These are phyloP conservation scores for Fukomys damarensis DNA, from an alignment of 2,113 vertebrate genomes.

Conservation along the genomic window DNA sequence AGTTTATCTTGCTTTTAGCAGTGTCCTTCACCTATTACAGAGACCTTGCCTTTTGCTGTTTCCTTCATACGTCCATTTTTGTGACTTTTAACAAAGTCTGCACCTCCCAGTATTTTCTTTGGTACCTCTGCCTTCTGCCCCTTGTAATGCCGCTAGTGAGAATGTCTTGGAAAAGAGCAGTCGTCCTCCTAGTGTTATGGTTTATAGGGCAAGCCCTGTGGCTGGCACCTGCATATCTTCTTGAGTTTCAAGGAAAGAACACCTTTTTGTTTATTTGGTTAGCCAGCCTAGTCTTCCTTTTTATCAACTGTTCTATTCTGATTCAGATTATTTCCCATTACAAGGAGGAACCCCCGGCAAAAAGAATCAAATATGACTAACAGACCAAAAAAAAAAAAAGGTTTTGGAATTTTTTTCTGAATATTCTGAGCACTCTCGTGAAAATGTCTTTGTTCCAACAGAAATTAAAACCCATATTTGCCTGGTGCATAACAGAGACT, in stretches of 20 bases:
- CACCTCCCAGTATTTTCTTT: slow-evolving; percentile 98
- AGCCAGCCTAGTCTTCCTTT: slow-evolving; percentile 92
- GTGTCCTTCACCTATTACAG: slow-evolving; percentile 89
- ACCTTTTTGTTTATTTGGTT: slow-evolving; percentile 93
- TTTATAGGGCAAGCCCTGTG: slow-evolving; percentile 94
- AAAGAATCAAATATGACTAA: slow-evolving; percentile 81
- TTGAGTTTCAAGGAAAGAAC: slow-evolving; percentile 95
- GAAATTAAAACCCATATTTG: slow-evolving; percentile 24
- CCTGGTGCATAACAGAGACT: neutral
- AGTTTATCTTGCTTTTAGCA: slow-evolving; percentile 88
- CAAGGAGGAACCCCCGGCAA: slow-evolving; percentile 48
- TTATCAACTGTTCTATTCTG: slow-evolving; percentile 92
- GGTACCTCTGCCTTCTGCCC: slow-evolving; percentile 97
- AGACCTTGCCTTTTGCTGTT: slow-evolving; percentile 94
- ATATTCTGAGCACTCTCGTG: neutral
- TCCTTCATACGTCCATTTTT: slow-evolving; percentile 94
- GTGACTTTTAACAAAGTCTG: slow-evolving; percentile 99
- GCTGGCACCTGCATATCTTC: slow-evolving; percentile 92
- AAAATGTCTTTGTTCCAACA: neutral
- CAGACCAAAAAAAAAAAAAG: neutral
- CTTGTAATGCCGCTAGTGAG: slow-evolving; percentile 90
- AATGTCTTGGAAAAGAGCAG: slow-evolving; percentile 84
- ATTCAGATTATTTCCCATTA: slow-evolving; percentile 93
- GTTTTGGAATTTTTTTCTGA: neutral
- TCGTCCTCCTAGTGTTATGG: slow-evolving; percentile 90